Base-by-base conservation (phyloP, 2,888 invertebrate species). In the Cheilosia impressa region DNA sequence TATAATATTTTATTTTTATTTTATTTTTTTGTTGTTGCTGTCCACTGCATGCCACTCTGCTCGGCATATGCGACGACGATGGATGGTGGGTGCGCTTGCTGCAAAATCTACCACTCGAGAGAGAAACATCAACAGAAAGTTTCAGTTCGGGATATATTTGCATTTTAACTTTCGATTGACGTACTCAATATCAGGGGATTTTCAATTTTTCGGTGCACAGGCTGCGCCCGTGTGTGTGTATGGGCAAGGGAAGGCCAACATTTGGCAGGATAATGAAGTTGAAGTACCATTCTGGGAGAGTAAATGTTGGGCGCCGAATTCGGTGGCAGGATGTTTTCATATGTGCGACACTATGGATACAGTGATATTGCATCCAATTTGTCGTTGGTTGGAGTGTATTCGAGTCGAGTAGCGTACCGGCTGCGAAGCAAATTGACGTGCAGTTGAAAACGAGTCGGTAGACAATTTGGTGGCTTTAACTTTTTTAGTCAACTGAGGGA, bases 151-250 rank as follows among this genome's bases (percentile, higher is more conserved):
- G 52, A 60, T 66, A 38, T 15, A 62, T 65, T 79, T 75, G 75
- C 75, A 75, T 84, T 79, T 75, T 47, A 79, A 71, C 75, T 75
- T 50, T 52, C 76, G 76, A 85, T 76, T 80, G 85, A 80, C 76
- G 66, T 76, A 45, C 80, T 80, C 80, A 75, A 84, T 84, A 78
- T 76, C 57, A 68, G 50, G 27, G 72, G 47, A 52, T 66, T 73
- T 79, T 52, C 69, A 73, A 79, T 57, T 63, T 27, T 79, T 34
- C 34, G 4, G 52, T 27, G 13, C 50, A 69, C 45, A 62, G 50
- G 17, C 15, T 62, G 68, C 24, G 19, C 27, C 5, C 31, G 24
- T 7, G 24, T 55, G 13, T 10, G 47, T 41, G 57, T 43, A 38
- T 10, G 38, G 9, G 34, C 31, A 13, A 24, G 9, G n/a, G 15